Evolutionary conservation across 2,113 vertebrate species (phyloP), one percentile per base, ranked within the genome.

Genomic region (Eleginops maclovinus): DNA sequence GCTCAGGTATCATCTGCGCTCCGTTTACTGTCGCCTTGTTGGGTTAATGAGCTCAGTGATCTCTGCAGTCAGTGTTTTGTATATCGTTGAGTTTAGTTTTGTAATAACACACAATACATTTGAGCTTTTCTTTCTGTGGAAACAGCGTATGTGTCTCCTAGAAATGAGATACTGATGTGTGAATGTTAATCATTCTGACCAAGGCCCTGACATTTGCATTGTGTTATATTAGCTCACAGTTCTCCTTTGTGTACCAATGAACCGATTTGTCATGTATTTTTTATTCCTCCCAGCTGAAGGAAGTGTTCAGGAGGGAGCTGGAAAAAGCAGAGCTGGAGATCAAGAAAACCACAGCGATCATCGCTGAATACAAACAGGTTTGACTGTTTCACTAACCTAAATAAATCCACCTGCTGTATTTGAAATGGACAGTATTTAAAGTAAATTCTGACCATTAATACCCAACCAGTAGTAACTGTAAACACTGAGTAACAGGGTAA

Each of bases 271-370:
- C 15, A 1, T 65, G 14, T 43, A n/a, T 40, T 9, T 62, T 76
- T 28, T 75, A 36, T 3, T 64, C 17, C 62, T 67, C 1, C n/a
- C 82, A 99, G 98, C 92, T 99, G 54, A 99, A 99, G 89, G 98
- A 99, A 82, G 95, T 99, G 65, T 99, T 99, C 94, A 95, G 97
- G 87, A 96, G 97, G 90, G 98, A 99, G 85, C 92, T 99, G 64
- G 97, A 99, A 87, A 99, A 99, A 86, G 98, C 98, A 1, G 98
- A 99, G 88, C 94, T 93, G 36, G 98, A 99, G 93, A 99, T 99
- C 84, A 98, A 98, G 95, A 99, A 99, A 94, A 99, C 97, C 3
- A 97, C 97, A 13, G 97, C 97, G 5, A 99, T 99, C 93, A 99
- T 99, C 72, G 94, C 97, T 0, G 98, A 99, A 76, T 99, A 99